Evolutionary conservation across 2,888 invertebrate genomes (phyloP), one percentile per base, ranked within the genome.

Genomic region (Silvanus unidentatus): DNA sequence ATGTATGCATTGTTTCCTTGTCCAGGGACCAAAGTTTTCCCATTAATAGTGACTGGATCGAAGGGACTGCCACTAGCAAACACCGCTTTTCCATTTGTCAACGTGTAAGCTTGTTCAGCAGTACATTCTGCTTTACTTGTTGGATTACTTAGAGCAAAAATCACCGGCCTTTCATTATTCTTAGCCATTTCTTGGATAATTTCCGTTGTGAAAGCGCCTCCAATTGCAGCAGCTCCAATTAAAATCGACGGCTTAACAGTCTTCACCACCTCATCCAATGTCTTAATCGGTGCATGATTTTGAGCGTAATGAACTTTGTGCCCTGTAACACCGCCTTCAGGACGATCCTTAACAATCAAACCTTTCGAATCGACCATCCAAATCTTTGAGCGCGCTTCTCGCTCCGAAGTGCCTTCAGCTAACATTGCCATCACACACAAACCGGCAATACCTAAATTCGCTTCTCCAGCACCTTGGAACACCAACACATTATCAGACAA

Each of bases 1-100:
- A 97, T 93, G 75, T 97, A 97, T 0, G 96, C 85, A 75, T 97
- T 97, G 75, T 97, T 97, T 47, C 99, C 99, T 73, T 99, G 99
- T 0, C 99, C 99, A 0, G 99, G 95, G 62, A 82, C 73, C 68
- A 81, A 86, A 6, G 82, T 82, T 68, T 87, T 84, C 1, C 91
- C 93, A 53, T 88, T 82, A 46, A 84, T 77, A 42, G 78, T 82
- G 46, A 94, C 90, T 0, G 92, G 88, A 40, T 83, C 80, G 74
- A 99, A 99, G 10, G 99, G 99, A 16, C 95, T 96, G 14, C 99
- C 99, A 48, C 93, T 94, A 15, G 97, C 95, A 75, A 98, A 99
- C 49, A 99, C 80, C 42, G 86, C 89, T 49, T 81, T 84, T 30
- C 97, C 98, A 51, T 91, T 81, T 0, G 97, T 95, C 63, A 85